phyloP scores from a whole-genome alignment of 2,797 vertebrate species.

The Pyrocephalus nanus region DNA sequence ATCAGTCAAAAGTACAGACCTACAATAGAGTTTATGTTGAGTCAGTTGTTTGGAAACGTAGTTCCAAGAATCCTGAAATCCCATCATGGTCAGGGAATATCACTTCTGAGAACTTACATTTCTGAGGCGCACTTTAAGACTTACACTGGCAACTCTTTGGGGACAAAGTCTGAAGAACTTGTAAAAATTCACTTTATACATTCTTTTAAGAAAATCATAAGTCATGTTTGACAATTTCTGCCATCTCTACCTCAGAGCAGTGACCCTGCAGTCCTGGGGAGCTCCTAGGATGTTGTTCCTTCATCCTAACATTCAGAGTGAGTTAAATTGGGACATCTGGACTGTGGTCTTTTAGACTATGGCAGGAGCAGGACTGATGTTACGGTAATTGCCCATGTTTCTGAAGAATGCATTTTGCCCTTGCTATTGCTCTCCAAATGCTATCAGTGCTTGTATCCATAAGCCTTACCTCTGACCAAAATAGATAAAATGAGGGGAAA shows the following conservation, averaged over 20 bases:
- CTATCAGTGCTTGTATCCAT: background rate
- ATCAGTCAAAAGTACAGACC: background rate
- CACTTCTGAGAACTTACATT: background rate
- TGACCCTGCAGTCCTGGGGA: background rate
- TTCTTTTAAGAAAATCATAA: background rate
- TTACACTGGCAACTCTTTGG: background rate
- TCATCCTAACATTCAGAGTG: background rate
- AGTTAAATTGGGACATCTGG: background rate
- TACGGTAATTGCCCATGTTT: background rate
- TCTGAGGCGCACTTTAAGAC: background rate
- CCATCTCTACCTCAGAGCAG: background rate
- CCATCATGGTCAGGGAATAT: accelerated
- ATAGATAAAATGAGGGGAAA: background rate
- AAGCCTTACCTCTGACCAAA: background rate
- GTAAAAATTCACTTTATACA: background rate
- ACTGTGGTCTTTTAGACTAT: background rate
- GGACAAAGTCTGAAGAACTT: background rate
- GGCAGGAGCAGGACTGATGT: background rate
- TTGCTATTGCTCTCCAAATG: background rate
- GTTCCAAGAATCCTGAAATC: background rate
- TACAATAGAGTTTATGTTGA: background rate
- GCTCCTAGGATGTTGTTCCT: background rate
- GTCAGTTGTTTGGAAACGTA: background rate
- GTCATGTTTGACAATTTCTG: background rate
- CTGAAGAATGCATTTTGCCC: background rate